Conservation (phyloP, 2,888 invertebrate genomes). For the Ophonus ardosiacus region DNA sequence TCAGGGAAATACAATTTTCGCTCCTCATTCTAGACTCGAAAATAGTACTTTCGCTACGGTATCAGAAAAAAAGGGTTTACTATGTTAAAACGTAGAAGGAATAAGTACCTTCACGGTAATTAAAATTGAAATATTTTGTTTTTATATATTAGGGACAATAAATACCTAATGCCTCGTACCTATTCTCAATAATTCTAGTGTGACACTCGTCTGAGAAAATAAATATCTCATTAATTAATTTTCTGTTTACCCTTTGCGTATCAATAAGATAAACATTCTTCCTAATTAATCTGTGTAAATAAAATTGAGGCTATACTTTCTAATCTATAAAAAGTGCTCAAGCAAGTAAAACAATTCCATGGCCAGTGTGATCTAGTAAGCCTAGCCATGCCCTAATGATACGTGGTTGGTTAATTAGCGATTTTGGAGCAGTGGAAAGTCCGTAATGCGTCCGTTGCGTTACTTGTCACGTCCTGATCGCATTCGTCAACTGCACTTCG, state of each 20-base stretch:
- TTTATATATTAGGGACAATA: too few species aligned
- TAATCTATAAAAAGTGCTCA: neutral
- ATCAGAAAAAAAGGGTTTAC: too few species aligned
- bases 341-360: constrained; percentile 1
- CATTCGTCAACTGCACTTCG: constrained; percentile 47
- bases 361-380: constrained; percentile 18
- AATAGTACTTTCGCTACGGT: too few species aligned
- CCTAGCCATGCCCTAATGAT: constrained; percentile 39
- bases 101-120: too few species aligned
- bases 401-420: constrained; percentile 34
- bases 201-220: neutral
- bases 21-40: too few species aligned
- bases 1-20: too few species aligned
- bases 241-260: neutral
- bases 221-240: neutral
- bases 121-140: too few species aligned
- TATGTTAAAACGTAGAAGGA: too few species aligned
- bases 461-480: constrained; percentile 48
- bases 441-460: constrained; percentile 22
- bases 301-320: constrained; percentile 37
- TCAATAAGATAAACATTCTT: neutral
- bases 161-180: too few species aligned
- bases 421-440: constrained; percentile 34
- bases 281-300: constrained; percentile 2
- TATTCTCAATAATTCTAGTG: too few species aligned